Conservation (phyloP, 2,888 invertebrate genomes). For the Reticulitermes lucifugus region DNA sequence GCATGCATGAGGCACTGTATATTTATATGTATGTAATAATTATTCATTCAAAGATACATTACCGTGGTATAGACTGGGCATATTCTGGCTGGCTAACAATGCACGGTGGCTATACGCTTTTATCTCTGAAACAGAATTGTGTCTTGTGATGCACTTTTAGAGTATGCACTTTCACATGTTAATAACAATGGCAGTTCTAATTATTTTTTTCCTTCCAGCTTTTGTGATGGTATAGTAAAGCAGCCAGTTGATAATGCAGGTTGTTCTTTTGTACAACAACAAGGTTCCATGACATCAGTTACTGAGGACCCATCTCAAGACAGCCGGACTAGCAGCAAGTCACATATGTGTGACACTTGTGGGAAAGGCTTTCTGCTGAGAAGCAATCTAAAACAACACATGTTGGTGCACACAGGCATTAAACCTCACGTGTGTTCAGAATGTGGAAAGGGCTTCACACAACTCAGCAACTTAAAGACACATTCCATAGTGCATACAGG, state of each 20-base stretch:
- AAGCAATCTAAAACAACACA: constrained; percentile 30
- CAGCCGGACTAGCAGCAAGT: not conserved
- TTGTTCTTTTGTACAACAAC: not conserved
- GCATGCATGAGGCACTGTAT: not conserved
- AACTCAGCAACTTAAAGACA: constrained; percentile 39
- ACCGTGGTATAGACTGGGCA: not conserved
- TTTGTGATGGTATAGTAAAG: no score
- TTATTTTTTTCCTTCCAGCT: not conserved
- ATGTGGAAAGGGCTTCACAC: constrained; percentile 42
- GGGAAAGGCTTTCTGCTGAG: constrained; percentile 11
- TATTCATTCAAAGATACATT: not conserved
- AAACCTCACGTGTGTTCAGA: constrained; percentile 30
- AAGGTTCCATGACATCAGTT: no score
- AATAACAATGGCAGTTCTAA: not conserved
- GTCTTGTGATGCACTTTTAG: not conserved
- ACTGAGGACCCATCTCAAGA: not conserved
- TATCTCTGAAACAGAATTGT: not conserved
- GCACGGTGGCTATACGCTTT: no score
- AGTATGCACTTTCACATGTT: not conserved
- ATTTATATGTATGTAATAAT: not conserved
- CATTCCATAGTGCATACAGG: constrained; percentile 36
- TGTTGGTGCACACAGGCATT: constrained; percentile 30
- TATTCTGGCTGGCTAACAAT: not conserved
- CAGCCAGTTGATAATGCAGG: not conserved
- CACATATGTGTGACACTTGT: constrained; percentile 4